These are phyloP conservation scores for Hirtodrosophila trivittata DNA, from an alignment of 2,888 invertebrate genomes.

Conservation along the genomic window DNA sequence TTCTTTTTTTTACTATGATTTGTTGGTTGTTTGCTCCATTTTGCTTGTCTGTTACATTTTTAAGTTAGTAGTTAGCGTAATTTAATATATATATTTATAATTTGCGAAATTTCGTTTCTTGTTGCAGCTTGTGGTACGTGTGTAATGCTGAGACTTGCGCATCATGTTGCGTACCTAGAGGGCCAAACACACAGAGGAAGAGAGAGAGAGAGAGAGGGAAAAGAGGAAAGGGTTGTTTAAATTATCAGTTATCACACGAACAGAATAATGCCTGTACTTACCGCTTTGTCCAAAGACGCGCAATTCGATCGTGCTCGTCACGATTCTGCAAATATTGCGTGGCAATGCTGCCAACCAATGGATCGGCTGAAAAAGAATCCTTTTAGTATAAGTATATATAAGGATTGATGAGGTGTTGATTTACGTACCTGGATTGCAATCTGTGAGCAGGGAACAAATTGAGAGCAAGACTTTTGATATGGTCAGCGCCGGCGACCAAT, in stretches of 20 bases:
- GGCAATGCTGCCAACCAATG: slow-evolving; percentile 98
- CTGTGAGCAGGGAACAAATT: slow-evolving; percentile 98
- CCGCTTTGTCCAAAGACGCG: slow-evolving; percentile 99
- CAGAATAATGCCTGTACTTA: slow-evolving; percentile 84
- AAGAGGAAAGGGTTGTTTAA: neutral
- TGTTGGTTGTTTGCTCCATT: slow-evolving; percentile 35
- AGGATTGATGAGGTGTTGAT: neutral
- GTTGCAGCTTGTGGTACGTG: slow-evolving; percentile 73
- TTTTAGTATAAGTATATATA: neutral
- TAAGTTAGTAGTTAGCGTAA: slow-evolving; percentile 77
- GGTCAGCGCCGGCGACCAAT: slow-evolving; percentile 99
- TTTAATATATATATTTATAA: slow-evolving; percentile 76
- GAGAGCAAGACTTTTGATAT: slow-evolving; percentile 98
- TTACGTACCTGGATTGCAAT: slow-evolving; percentile 97
- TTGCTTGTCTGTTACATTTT: slow-evolving; percentile 38
- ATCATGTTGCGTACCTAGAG: slow-evolving; percentile 84
- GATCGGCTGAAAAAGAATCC: slow-evolving; percentile 92
- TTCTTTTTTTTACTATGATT: slow-evolving; percentile 20
- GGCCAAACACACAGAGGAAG: too few species aligned
- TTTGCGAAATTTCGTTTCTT: slow-evolving; percentile 75
- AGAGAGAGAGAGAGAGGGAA: slow-evolving; percentile 23
- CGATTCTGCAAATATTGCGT: slow-evolving; percentile 98
- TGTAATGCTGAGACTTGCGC: slow-evolving; percentile 74
- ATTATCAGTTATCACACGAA: neutral
- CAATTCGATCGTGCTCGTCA: slow-evolving; percentile 98